These are phyloP conservation scores for Eretmochelys imbricata DNA, from an alignment of 2,113 vertebrate species.

Conservation along the genomic window DNA sequence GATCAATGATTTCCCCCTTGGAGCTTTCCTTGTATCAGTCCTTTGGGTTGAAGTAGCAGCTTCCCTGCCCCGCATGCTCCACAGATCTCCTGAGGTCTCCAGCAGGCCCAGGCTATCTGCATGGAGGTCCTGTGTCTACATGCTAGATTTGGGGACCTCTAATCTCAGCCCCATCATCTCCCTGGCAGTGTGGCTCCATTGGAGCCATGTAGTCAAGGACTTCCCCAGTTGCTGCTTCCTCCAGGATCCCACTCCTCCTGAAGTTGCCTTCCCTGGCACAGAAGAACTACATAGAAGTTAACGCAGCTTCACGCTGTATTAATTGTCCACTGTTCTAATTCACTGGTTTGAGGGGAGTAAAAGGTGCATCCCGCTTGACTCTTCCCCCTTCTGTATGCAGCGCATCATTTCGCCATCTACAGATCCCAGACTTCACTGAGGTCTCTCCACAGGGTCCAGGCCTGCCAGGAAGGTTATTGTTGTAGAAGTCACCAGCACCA, in stretches of 20 bases:
- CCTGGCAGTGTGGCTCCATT: not conserved
- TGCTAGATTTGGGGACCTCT: not conserved
- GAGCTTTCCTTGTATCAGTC: not conserved
- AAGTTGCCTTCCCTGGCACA: rapidly evolving
- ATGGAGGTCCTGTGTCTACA: not conserved
- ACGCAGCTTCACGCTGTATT: not conserved
- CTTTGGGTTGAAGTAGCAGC: not conserved
- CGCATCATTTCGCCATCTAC: not conserved
- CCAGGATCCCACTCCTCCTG: not conserved
- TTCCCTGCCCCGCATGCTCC: not conserved
- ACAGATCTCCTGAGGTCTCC: not conserved
- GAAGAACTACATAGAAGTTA: not conserved
- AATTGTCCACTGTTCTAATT: not conserved
- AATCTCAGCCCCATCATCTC: not conserved
- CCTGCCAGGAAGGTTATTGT: not conserved
- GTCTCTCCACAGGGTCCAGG: not conserved
- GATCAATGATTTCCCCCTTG: not conserved
- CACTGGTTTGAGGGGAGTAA: not conserved
- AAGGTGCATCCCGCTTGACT: not conserved
- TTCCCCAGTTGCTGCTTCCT: not conserved
- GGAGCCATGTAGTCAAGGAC: not conserved
- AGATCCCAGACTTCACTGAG: not conserved
- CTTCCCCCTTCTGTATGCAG: not conserved
- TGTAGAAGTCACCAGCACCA: not conserved
- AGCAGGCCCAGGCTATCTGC: not conserved